Conservation (phyloP, 2,113 vertebrate species). For the Furnarius figulus region DNA sequence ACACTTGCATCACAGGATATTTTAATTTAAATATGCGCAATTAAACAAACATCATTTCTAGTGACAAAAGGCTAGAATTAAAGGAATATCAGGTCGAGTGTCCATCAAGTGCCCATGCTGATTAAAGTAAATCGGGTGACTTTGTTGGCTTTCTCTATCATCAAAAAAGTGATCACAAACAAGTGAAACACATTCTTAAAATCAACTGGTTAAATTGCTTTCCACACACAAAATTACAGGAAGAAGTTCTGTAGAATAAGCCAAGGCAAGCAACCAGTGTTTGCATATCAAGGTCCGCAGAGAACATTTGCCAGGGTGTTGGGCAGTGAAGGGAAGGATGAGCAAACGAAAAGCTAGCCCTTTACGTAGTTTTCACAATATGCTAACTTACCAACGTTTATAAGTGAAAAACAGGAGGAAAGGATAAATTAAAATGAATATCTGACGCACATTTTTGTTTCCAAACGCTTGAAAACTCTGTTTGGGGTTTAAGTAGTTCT, state of each 20-base stretch:
- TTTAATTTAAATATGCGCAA: not conserved
- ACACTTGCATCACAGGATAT: not conserved
- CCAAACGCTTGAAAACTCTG: not conserved
- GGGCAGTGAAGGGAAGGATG: not conserved
- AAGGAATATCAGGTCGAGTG: not conserved
- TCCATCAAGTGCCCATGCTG: not conserved
- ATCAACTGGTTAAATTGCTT: not conserved
- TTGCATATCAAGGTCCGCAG: not conserved
- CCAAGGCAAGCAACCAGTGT: not conserved
- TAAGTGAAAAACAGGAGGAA: not conserved
- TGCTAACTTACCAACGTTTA: not conserved
- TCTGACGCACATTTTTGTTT: not conserved
- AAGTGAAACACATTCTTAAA: not conserved
- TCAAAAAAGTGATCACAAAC: not conserved
- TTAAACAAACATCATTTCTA: not conserved
- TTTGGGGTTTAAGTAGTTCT: not conserved
- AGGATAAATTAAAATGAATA: not conserved
- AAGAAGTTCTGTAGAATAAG: not conserved
- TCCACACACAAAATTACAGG: not conserved
- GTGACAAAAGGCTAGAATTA: not conserved
- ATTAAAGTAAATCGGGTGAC: not conserved
- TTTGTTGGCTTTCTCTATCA: not conserved
- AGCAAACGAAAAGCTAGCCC: not conserved
- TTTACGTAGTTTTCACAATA: not conserved
- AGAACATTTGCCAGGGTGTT: fast-evolving